Percentiles rank a stretch among this genome's conserved stretches.
phyloP scores from a whole-genome alignment of 2,113 vertebrate genomes.

The Gobio gobio region DNA sequence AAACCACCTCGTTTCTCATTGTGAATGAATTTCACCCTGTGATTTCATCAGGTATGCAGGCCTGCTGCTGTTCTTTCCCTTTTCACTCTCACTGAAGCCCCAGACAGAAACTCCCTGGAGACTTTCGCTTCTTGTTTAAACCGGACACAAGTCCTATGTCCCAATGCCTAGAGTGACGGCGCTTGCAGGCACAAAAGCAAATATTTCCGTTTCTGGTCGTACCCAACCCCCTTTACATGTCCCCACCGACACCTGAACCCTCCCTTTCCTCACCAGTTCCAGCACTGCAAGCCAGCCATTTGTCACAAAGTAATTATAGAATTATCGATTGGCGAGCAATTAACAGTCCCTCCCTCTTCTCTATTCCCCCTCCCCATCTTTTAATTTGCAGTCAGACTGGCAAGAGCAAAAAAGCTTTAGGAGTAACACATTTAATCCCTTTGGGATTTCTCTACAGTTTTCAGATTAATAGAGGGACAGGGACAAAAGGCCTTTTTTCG shows the following conservation, averaged over 20 bases:
- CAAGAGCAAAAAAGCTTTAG: slow-evolving; percentile 56
- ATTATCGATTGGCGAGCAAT: slow-evolving; percentile 84
- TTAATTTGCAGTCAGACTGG: slow-evolving; percentile 76
- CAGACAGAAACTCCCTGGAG: slow-evolving; percentile 55
- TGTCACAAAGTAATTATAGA: slow-evolving; percentile 87
- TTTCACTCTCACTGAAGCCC: slow-evolving; percentile 40
- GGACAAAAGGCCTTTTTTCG: slow-evolving; percentile 73
- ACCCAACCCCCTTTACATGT: slow-evolving; percentile 73
- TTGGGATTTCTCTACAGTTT: slow-evolving; percentile 73
- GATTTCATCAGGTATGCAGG: slow-evolving; percentile 39
- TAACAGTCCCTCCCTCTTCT: slow-evolving; percentile 68
- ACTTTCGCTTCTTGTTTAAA: slow-evolving; percentile 67
- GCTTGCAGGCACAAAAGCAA: slow-evolving; percentile 80
- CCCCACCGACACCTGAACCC: slow-evolving; percentile 66
- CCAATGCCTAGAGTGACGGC: slow-evolving; percentile 71
- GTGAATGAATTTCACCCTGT: slow-evolving; percentile 34
- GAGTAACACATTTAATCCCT: slow-evolving; percentile 80
- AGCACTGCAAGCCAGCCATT: slow-evolving; percentile 77
- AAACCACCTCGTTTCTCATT: not conserved
- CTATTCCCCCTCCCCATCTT: slow-evolving; percentile 65
- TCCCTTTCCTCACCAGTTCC: slow-evolving; percentile 62
- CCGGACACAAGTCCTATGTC: slow-evolving; percentile 78
- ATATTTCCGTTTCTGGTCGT: slow-evolving; percentile 81
- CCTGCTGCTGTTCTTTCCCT: not conserved
- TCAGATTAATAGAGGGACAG: slow-evolving; percentile 77